phyloP scores from a whole-genome alignment of 2,888 invertebrate genomes.

The Cantharis nigra region DNA sequence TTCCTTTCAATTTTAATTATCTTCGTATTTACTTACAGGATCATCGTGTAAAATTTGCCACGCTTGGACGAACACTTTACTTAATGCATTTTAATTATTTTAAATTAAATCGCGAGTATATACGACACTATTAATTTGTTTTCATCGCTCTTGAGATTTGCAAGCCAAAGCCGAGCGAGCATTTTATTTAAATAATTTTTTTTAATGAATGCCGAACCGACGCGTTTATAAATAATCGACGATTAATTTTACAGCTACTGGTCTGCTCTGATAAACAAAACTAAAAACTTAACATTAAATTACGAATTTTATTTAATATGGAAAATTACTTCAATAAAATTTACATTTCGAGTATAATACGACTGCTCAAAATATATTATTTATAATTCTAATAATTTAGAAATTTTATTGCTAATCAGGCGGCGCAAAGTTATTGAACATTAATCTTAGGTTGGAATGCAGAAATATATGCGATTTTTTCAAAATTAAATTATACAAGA shows the following conservation, averaged over 20 bases:
- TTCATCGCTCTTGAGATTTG: background rate
- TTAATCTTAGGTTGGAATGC: background rate
- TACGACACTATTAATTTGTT: background rate
- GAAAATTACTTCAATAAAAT: background rate
- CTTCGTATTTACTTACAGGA: background rate
- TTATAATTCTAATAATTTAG: background rate
- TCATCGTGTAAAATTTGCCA: background rate
- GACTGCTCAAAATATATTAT: background rate
- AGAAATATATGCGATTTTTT: background rate
- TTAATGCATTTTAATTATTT: background rate
- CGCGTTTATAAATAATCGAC: background rate
- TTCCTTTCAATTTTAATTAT: background rate
- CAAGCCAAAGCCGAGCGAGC: background rate
- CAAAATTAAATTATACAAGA: background rate
- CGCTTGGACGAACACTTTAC: background rate
- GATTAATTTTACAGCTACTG: background rate
- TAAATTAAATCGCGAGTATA: background rate
- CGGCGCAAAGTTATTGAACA: background rate
- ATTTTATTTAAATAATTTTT: background rate
- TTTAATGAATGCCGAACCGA: background rate
- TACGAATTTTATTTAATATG: background rate
- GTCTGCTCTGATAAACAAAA: background rate
- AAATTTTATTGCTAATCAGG: background rate
- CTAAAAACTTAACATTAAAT: background rate
- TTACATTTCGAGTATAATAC: background rate